These are phyloP conservation scores for Enteromius anoplus DNA, from an alignment of 2,797 vertebrate species.

Conservation along the genomic window DNA sequence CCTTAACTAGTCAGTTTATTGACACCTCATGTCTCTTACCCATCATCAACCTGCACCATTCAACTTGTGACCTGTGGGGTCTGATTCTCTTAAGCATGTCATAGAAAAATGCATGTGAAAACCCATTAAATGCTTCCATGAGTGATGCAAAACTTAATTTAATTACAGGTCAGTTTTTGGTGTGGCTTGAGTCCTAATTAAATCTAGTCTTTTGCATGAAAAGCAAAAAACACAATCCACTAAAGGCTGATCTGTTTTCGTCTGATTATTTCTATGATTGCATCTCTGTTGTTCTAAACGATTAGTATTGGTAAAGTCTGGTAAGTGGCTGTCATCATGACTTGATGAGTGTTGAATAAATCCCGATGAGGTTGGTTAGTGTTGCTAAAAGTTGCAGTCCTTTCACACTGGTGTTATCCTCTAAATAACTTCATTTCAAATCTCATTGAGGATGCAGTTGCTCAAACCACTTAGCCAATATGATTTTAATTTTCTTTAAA, in stretches of 20 bases:
- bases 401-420: conserved; percentile 12
- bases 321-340: conserved; percentile 38
- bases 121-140: conserved; percentile 32
- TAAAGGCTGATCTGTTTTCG: background rate
- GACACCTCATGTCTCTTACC: conserved; percentile 28
- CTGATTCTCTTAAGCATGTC: conserved; percentile 37
- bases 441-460: conserved; percentile 37
- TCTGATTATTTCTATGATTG: conserved; percentile 4
- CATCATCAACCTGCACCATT: conserved; percentile 47
- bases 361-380: conserved; percentile 70
- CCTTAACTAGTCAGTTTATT: conserved; percentile 37
- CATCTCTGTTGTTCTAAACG: background rate
- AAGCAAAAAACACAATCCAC: background rate
- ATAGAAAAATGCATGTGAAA: conserved; percentile 40
- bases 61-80: conserved; percentile 32
- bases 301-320: conserved; percentile 37
- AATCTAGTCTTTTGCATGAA: conserved; percentile 32
- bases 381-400: background rate
- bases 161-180: conserved; percentile 21
- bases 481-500: conserved; percentile 26
- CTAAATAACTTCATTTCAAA: conserved; percentile 31
- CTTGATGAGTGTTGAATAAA: conserved; percentile 64
- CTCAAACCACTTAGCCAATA: conserved; percentile 41
- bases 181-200: conserved; percentile 19
- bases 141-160: conserved; percentile 12